These are phyloP conservation scores for Euwallacea similis DNA, from an alignment of 1,140 invertebrate genomes.

Conservation along the genomic window DNA sequence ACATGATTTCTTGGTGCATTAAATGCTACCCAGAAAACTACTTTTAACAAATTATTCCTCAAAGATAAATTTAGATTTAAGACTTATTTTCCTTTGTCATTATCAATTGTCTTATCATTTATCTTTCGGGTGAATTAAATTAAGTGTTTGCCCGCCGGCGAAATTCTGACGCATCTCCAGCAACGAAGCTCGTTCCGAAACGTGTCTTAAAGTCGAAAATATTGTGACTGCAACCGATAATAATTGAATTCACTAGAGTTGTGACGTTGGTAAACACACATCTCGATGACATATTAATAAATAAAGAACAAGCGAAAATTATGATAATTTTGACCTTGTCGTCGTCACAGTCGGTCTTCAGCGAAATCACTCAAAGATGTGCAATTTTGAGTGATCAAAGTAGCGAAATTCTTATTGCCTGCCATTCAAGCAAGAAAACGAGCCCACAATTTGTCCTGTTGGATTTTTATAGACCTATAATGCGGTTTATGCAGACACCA, in stretches of 20 bases:
- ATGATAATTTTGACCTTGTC: conserved; percentile 31
- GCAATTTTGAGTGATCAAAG: background rate
- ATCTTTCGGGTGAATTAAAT: no score
- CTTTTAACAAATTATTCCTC: no score
- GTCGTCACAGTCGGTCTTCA: background rate
- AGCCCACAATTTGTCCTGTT: conserved; percentile 13
- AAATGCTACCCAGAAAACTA: background rate
- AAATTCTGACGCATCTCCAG: no score
- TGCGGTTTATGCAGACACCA: conserved; percentile 15
- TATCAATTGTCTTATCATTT: no score
- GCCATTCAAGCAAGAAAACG: conserved; percentile 2
- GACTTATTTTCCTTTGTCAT: no score
- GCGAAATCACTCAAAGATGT: background rate
- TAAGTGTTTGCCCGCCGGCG: no score
- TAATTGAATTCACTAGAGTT: background rate
- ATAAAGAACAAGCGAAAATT: conserved; percentile 24
- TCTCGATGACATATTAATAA: conserved; percentile 27
- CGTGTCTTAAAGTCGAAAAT: no score
- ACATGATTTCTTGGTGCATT: conserved; percentile 14
- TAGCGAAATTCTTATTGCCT: background rate
- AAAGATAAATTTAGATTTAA: no score
- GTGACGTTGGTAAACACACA: conserved; percentile 10
- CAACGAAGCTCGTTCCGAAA: no score
- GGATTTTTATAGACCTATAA: conserved; percentile 18
- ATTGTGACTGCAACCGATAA: no score